Evolutionary conservation across 2,113 vertebrate species (phyloP), one percentile per base, ranked within the genome.

Genomic region (Otus sunia): DNA sequence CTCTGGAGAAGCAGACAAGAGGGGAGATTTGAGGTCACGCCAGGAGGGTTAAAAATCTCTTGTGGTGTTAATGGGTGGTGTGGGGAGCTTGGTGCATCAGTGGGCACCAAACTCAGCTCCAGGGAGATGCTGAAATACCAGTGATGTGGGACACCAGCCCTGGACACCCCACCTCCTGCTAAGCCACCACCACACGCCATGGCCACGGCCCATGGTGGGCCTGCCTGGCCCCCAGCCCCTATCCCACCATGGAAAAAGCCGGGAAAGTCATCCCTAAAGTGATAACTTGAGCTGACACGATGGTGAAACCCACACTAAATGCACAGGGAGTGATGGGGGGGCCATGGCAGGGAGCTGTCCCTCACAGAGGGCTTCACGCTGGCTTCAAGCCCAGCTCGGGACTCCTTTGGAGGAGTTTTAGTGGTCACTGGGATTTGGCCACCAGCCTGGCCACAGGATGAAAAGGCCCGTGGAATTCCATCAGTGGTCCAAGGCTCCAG

Each of bases 341-440:
- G 39, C 56, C 45, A 6, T 4, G 32, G 19, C 60, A 82, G 36
- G 45, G 78, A 45, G 47, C 45, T 50, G 1, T 12, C 41, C 49
- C 37, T 27, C 12, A n/a, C 59, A 52, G 27, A 43, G n/a, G 37
- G 41, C 18, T 64, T 59, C 32, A n/a, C 0, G 1, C 11, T 11
- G 0, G 32, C 29, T 63, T 23, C 58, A 68, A 86, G 43, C 32
- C 47, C 1, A 0, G 39, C 23, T 64, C 2, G 0, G 15, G 37
- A 36, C 26, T 36, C 30, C 26, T 77, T 14, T 4, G 19, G 45
- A 58, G 26, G 25, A 9, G 13, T 52, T 64, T 68, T 1, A 0
- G 39, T 32, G 14, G 27, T 37, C 12, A 6, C 37, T 0, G 45
- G 45, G 45, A 47, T 47, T 47, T 21, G 20, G 45, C 45, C 5